These are phyloP conservation scores for Xenops minutus DNA, from an alignment of 2,797 vertebrate species.

Conservation along the genomic window DNA sequence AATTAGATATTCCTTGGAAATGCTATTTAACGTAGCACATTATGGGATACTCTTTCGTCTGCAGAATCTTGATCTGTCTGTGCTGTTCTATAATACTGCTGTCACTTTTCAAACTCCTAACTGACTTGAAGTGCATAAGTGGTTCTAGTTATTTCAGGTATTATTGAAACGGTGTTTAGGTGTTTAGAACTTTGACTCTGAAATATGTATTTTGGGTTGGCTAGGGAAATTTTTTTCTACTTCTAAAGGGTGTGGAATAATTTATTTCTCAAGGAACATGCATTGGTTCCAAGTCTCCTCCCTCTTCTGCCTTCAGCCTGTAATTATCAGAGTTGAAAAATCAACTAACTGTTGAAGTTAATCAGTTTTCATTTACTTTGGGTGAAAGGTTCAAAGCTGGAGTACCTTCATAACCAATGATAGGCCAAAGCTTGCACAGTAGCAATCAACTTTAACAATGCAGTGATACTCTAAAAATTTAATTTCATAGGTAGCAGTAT, in stretches of 20 bases:
- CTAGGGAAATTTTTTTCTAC: not conserved
- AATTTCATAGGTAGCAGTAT: not conserved
- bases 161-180: not conserved
- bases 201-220: not conserved
- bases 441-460: not conserved
- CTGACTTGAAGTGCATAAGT: not conserved
- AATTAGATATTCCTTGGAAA: not conserved
- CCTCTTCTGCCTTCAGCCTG: not conserved
- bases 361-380: not conserved
- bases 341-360: not conserved
- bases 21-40: not conserved
- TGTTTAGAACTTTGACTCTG: not conserved
- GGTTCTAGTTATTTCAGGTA: not conserved
- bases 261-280: not conserved
- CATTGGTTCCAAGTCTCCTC: not conserved
- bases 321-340: not conserved
- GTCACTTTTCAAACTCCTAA: not conserved
- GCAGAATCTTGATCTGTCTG: not conserved
- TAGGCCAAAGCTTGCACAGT: not conserved
- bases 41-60: not conserved
- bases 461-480: not conserved
- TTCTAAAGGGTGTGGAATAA: not conserved
- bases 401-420: not conserved
- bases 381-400: not conserved
- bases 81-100: not conserved